A percentile compares a stretch with the other conserved stretches of the same genome.
Conservation (phyloP, 2,888 invertebrate species). For the Rhamnusium bicolor region DNA sequence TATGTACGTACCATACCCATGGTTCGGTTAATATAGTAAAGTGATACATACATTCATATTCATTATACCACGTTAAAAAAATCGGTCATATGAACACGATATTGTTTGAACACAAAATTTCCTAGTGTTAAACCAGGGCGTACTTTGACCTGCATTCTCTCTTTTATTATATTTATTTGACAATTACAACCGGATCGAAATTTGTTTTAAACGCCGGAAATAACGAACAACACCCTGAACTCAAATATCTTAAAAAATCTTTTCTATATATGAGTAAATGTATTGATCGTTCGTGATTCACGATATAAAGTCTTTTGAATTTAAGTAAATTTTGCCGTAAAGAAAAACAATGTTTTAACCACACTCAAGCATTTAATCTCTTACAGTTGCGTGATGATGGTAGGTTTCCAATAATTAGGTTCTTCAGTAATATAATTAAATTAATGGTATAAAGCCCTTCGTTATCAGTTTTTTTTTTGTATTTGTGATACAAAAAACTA, state of each 20-base stretch:
- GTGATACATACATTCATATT: slow-evolving; percentile 3
- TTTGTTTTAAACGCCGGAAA: neutral
- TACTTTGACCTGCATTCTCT: slow-evolving; percentile 3
- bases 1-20: neutral
- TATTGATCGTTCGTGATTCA: no score
- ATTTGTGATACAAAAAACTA: neutral
- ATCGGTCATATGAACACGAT: slow-evolving; percentile 4
- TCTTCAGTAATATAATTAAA: no score
- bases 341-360: no score
- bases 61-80: neutral
- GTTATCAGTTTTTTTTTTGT: neutral
- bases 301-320: no score
- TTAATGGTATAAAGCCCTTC: neutral
- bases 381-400: no score
- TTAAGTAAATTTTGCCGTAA: no score
- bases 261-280: no score
- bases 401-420: no score
- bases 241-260: no score
- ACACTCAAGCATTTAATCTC: no score
- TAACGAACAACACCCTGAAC: no score
- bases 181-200: neutral
- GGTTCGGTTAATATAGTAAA: neutral
- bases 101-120: slow-evolving; percentile 4
- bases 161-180: no score
- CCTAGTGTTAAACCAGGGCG: neutral